Base-by-base conservation (phyloP, 2,888 invertebrate genomes). In the Leptinotarsa tumamoca region DNA sequence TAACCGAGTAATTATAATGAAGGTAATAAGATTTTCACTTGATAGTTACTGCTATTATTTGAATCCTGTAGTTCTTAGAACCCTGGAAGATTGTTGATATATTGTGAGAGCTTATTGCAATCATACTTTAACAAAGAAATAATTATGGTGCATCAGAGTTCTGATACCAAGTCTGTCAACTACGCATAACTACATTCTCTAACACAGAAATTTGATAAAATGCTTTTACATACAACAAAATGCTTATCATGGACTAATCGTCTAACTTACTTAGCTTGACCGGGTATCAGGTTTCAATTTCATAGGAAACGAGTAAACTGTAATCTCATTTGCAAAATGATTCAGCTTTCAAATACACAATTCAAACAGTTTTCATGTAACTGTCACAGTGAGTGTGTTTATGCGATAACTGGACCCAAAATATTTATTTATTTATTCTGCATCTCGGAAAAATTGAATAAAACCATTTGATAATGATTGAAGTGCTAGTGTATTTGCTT, bases 321-420 rank as follows among this genome's bases (percentile, higher is more conserved):
- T 76, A 73, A 76, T 76, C 76, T 76, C 76, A 71, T 73, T 76
- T 71, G 76, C 76, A 67, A 61, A 73, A 50, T 68, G 76, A 73
- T 63, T 75, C 75, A 69, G 68, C 67, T 49, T 67, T 71, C 66
- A 49, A 58, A 70, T 15, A 70, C 58, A 56, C 56, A 69, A 49
- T 56, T 69, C 54, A 69, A 69, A 33, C 69, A 69, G 69, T 56
- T 15, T 61, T 49, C 33, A 17, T 49, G 23, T 52, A 21, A 15
- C 27, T 21, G 56, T 14, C n/a, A n/a, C 43, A 43, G 23, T 5
- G 69, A 43, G 61, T 51, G 51, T 68, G 33, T 43, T 51, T 67
- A 72, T 56, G 61, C 50, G 68, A 58, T 68, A 68, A 58, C 50
- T 17, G 23, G 50, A 15, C 21, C 68, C 67, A 72, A 70, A 75